Evolutionary conservation across 1,140 invertebrate genomes (phyloP), one percentile per base, ranked within the genome.

Genomic region (Euura lappo): DNA sequence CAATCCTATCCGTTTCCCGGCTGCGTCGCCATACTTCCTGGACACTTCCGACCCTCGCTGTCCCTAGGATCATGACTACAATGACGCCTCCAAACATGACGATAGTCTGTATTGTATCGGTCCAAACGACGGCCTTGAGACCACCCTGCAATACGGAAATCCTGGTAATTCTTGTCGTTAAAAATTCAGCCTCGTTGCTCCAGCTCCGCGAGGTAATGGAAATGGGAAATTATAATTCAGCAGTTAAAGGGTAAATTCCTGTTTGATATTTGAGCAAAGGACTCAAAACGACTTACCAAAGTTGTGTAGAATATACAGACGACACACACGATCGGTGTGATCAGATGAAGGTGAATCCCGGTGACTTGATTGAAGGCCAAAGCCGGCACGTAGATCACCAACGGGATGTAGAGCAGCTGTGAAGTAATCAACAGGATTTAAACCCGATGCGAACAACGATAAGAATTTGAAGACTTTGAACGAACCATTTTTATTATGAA

Each of bases 351-450:
- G 74, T 92, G 90, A 2, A 94, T 86, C 10, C 93, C 93, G 45
- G 93, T 95, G 13, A 95, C 94, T 92, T 96, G 94, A 87, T 95
- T 95, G 78, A 98, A 93, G 7, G 96, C 95, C 81, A 97, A 88
- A 1, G 96, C 95, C 71, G 96, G 96, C 1, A 96, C 95, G 84
- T 96, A 97, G 67, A 97, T 93, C 2, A 97, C 95, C 74, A 98
- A 93, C 3, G 96, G 95, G 86, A 97, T 93, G 90, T 96, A 97
- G 69, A 96, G 89, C 68, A 94, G 71, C 86, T 87, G 78, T 28
- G 83, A 81, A 70, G 65, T 69, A 28, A n/a, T n/a, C 64, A 44
- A 47, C 43, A 44, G 44, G 42, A 45, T 11, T 47, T 13, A 43
- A 28, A 47, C n/a, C 42, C 13, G 46, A 45, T 69, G 44, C 8